Evolutionary conservation across 2,113 vertebrate genomes (phyloP), one percentile per base, ranked within the genome.

Genomic region (Neotoma lepida): DNA sequence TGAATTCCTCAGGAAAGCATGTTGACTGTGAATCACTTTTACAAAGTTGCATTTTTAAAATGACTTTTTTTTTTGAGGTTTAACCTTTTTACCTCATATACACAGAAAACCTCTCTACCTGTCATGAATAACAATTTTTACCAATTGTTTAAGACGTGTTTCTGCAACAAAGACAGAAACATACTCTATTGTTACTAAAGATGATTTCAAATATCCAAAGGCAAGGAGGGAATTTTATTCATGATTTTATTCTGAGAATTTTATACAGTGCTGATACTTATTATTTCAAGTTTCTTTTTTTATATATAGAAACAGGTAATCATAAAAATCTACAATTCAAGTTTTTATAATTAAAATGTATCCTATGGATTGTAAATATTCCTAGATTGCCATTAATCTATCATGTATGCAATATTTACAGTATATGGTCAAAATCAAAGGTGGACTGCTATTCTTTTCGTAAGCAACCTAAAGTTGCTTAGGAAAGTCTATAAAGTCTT

Each of bases 161-260:
- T 89, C 49, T 84, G 6, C 63, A 87, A 28, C 13, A 33, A 94
- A 91, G 22, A 4, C 61, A 93, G n/a, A 90, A 78, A 73, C 88
- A 76, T 0, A n/a, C 13, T 82, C 39, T 73, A 86, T 22, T 66
- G 51, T 76, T 96, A 56, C 88, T 70, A 87, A n/a, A 93, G 56
- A 15, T 87, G 56, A 94, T 49, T 80, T 95, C 46, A 77, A 30
- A 93, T 93, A 78, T 58, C 74, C 63, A 96, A 86, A 91, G 51
- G 46, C 66, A 94, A 5, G 14, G 26, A 63, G 24, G 26, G 9
- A 74, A 68, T 87, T 89, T 91, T 91, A 91, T 87, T 74, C 89
- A 68, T 93, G 26, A 78, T 82, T 94, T n/a, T 68, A 35, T 73
- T 96, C 26, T 94, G 41, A 94, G 46, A 12, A 86, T 41, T 30